Base-by-base conservation (phyloP, 2,797 vertebrate genomes). In the Sebastes melanostomus region DNA sequence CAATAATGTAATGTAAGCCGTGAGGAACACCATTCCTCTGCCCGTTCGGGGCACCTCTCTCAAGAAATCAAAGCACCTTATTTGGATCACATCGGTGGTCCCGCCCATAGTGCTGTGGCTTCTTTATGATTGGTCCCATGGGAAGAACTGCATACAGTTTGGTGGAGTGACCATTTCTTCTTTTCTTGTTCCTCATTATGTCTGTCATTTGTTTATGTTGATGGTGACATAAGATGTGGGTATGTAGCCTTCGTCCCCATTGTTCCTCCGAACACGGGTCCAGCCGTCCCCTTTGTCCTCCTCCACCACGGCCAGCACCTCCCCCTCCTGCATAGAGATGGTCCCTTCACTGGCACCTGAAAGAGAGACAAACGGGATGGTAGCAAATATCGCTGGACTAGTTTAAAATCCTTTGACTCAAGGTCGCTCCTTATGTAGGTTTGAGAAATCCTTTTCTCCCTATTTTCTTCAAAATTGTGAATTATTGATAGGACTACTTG, bases 221-320 rank as follows among this genome's bases (percentile, higher is more conserved):
- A 97, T 95, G 27, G 92, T 95, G 87, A 97, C 96, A 38, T 98
- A 98, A 77, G 97, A 97, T 8, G 97, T 97, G 55, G 97, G 97
- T 78, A 98, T 97, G 38, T 98, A 98, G 80, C 97, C 97, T 83
- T 98, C 97, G 0, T 96, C 97, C 1, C 97, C 97, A 52, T 97
- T 96, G 91, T 75, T 94, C 86, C 96, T 89, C 20, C 96, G 94
- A 29, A 98, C 97, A 1, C 97, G 95, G 1, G 97, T 98, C 97
- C 97, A 98, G 32, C 97, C 97, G 0, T 98, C 97, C 0, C 97
- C 97, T 78, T 98, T 98, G 88, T 98, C 97, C 72, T 97, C 97
- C 82, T 98, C 97, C 75, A 98, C 96, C 75, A 98, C 93, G 7
- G 95, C 94, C 46, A 98, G 94, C 34, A 95, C 94, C 77, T 98